A percentile compares a stretch with the other conserved stretches of the same genome.
These are phyloP conservation scores for Anagrus nilaparvatae DNA, from an alignment of 1,140 invertebrate genomes.

Conservation along the genomic window DNA sequence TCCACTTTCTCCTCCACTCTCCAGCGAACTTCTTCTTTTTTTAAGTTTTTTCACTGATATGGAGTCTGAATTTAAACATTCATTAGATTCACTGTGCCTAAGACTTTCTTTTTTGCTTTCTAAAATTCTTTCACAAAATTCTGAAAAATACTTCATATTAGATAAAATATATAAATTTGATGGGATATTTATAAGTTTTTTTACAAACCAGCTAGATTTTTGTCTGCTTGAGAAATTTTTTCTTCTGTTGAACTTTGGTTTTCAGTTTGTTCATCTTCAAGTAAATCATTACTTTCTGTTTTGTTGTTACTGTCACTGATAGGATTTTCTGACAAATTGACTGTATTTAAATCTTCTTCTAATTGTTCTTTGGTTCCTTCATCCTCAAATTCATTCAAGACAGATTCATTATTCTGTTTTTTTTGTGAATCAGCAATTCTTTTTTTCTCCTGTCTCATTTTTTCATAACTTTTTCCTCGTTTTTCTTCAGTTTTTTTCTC, in stretches of 20 bases:
- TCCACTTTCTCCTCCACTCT: conserved; percentile 40
- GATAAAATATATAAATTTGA: too few species aligned
- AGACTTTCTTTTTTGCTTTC: too few species aligned
- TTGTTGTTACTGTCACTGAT: too few species aligned
- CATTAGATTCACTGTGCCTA: too few species aligned
- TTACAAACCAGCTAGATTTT: too few species aligned
- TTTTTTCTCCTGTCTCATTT: conserved; percentile 39
- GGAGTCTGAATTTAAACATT: too few species aligned
- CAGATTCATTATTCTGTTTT: conserved; percentile 25
- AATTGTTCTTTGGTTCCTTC: conserved; percentile 19
- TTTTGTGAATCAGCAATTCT: conserved; percentile 32
- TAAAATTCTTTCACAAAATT: too few species aligned
- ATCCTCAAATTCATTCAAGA: conserved; percentile 11
- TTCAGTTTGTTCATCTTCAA: conserved; percentile 5
- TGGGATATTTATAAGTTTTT: too few species aligned
- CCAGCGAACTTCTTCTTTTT: conserved; percentile 47
- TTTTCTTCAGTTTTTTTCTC: conserved; percentile 34
- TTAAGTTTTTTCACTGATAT: conserved; percentile 26
- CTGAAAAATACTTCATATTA: too few species aligned
- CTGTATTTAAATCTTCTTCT: too few species aligned
- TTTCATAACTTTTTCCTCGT: conserved; percentile 40
- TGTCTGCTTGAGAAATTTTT: conserved; percentile 17
- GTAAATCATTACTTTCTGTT: too few species aligned
- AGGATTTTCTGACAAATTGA: too few species aligned
- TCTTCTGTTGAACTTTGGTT: conserved; percentile 34